Base-by-base conservation (phyloP, 2,797 vertebrate genomes). In the Pitangus sulphuratus region DNA sequence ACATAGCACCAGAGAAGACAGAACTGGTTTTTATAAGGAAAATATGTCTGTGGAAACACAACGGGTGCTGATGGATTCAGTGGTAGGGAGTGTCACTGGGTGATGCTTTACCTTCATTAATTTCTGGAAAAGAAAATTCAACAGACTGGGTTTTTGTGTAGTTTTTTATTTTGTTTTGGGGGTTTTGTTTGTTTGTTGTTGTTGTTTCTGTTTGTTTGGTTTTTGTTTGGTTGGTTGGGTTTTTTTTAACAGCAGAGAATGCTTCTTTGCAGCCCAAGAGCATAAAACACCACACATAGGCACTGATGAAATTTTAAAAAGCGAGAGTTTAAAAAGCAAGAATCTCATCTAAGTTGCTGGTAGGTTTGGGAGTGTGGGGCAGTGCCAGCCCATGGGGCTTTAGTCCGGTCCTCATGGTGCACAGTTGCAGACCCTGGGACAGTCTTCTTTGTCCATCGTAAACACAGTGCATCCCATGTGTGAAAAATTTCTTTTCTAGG, bases 11-110 rank as follows among this genome's bases (percentile, higher is more conserved):
- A 6, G 62, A 86, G 58, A 74, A 84, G 90, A 64, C 2, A 21
- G 89, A 94, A 69, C 72, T 58, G 45, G 9, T 75, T 95, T 84
- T 89, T 74, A 33, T 44, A 57, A 76, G 31, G 45, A 82, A 86
- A 82, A 89, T 65, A 54, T 8, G 44, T 66, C 81, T 57, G 1
- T 40, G 74, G 84, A 77, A 89, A 78, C 80, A 90, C 77, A 95
- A 90, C 79, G 22, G 48, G 48, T 65, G 82, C 30, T 1, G 3
- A 93, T 51, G 51, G 80, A 69, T 86, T 93, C 47, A 42, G 74
- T 1, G 0, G 66, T 58, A 70, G 74, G 74, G 83, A 78, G 60
- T 61, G 72, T 71, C 57, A 22, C 1, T 66, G 47, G 48, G 60
- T 77, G 66, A 80, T 60, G 39, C 15, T 93, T 94, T 70, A 60